Evolutionary conservation across 2,113 vertebrate species (phyloP).

Genomic region (Toxotes chatareus): DNA sequence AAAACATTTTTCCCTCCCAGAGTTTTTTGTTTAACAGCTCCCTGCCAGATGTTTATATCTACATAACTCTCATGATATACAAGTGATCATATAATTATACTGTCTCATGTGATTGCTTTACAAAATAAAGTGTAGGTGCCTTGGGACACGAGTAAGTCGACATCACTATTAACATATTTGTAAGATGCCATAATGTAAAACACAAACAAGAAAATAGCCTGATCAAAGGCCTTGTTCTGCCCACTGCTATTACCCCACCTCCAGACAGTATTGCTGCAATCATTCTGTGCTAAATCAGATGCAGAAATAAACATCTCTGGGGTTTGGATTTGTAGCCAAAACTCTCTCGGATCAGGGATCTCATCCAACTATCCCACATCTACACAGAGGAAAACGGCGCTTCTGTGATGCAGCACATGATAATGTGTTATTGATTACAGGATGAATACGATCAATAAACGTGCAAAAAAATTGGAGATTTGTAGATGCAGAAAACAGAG

Average conservation of each 20-base stretch:
- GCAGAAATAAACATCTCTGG: slow-evolving; percentile 78
- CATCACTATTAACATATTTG: slow-evolving; percentile 70
- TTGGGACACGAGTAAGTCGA: slow-evolving; percentile 42
- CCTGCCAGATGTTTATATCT: slow-evolving; percentile 45
- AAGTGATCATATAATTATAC: slow-evolving; percentile 34
- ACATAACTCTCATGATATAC: slow-evolving; percentile 24
- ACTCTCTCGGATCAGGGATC: slow-evolving; percentile 47
- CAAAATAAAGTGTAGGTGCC: slow-evolving; percentile 39
- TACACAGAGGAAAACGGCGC: slow-evolving; percentile 32
- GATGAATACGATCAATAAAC: background rate
- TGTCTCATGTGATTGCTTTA: slow-evolving; percentile 36
- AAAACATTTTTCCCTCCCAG: background rate
- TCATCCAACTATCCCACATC: slow-evolving; percentile 59
- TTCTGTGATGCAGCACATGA: slow-evolving; percentile 32
- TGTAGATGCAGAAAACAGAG: background rate
- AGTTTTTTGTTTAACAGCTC: slow-evolving; percentile 12
- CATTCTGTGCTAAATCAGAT: slow-evolving; percentile 72
- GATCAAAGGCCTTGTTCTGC: slow-evolving; percentile 68
- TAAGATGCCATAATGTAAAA: slow-evolving; percentile 67
- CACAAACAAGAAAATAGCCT: slow-evolving; percentile 58
- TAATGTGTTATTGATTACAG: slow-evolving; percentile 16
- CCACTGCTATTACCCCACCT: slow-evolving; percentile 68
- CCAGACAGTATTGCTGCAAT: slow-evolving; percentile 72
- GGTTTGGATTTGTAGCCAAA: slow-evolving; percentile 66
- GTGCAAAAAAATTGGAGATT: background rate